phyloP scores from a whole-genome alignment of 1,140 invertebrate genomes.

The Heliconius nattereri region DNA sequence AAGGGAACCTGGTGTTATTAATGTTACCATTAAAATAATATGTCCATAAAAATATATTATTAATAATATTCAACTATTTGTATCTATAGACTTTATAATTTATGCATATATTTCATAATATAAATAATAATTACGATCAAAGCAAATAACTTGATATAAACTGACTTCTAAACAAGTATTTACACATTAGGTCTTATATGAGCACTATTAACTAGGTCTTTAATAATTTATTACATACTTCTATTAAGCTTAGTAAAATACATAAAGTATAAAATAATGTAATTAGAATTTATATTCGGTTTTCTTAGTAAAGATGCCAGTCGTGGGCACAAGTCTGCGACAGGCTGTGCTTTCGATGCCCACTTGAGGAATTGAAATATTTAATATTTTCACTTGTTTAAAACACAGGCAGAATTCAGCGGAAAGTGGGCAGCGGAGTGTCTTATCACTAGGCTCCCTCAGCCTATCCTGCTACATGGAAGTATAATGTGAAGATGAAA shows the following conservation, averaged over 20 bases:
- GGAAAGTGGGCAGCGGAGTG: background rate
- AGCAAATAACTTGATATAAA: background rate
- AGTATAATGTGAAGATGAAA: too few relatives aligned
- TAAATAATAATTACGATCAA: background rate
- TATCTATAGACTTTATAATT: background rate
- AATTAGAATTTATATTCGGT: too few relatives aligned
- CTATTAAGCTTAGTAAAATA: background rate
- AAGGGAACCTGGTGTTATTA: too few relatives aligned
- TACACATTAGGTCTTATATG: constrained; percentile 18
- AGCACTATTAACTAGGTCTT: constrained; percentile 23
- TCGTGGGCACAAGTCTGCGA: background rate
- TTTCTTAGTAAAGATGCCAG: background rate
- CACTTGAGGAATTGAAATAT: too few relatives aligned
- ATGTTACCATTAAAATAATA: too few relatives aligned
- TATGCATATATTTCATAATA: background rate
- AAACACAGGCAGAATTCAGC: too few relatives aligned
- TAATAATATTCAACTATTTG: background rate
- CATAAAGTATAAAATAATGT: background rate
- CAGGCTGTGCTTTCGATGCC: too few relatives aligned
- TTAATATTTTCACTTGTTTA: too few relatives aligned
- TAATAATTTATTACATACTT: constrained; percentile 21
- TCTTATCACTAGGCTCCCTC: background rate
- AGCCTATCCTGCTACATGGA: too few relatives aligned
- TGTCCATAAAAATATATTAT: background rate
- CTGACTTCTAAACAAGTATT: constrained; percentile 6